Conservation (phyloP, 35 echinoderm and acorn worm species). For the Anneissia japonica region DNA sequence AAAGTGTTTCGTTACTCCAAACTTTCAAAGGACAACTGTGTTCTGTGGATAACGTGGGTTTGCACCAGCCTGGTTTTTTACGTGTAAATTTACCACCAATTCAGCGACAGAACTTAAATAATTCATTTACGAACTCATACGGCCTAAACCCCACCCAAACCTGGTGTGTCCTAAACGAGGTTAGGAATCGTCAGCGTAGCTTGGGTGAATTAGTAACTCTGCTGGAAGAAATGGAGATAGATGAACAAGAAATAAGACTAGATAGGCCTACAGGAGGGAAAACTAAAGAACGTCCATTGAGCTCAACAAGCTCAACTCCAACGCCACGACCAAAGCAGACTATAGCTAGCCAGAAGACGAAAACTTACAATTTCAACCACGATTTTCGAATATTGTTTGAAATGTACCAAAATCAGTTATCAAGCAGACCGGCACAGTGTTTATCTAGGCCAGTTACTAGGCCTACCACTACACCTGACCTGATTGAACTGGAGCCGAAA, state of each 20-base stretch:
- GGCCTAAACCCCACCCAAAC: background rate
- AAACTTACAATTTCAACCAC: background rate
- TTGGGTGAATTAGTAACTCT: background rate
- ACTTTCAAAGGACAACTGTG: background rate
- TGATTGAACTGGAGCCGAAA: background rate
- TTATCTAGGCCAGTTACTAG: background rate
- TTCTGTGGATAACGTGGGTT: background rate
- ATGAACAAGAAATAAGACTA: too few relatives aligned
- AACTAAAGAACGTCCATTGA: background rate
- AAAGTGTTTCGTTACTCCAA: too few relatives aligned
- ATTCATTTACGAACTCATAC: background rate
- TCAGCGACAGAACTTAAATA: background rate
- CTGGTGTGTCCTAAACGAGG: background rate
- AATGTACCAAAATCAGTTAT: slow-evolving; percentile 16
- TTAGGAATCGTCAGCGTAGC: background rate
- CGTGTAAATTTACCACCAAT: background rate
- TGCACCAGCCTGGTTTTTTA: background rate
- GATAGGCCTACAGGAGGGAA: background rate
- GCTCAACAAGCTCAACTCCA: background rate
- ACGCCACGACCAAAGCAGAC: background rate
- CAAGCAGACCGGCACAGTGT: background rate
- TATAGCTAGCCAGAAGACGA: background rate
- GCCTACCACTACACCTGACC: background rate
- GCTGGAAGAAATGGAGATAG: background rate
- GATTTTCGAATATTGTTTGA: slow-evolving; percentile 17